Conservation (phyloP, 2,888 invertebrate genomes). For the Piscicola geometra region DNA sequence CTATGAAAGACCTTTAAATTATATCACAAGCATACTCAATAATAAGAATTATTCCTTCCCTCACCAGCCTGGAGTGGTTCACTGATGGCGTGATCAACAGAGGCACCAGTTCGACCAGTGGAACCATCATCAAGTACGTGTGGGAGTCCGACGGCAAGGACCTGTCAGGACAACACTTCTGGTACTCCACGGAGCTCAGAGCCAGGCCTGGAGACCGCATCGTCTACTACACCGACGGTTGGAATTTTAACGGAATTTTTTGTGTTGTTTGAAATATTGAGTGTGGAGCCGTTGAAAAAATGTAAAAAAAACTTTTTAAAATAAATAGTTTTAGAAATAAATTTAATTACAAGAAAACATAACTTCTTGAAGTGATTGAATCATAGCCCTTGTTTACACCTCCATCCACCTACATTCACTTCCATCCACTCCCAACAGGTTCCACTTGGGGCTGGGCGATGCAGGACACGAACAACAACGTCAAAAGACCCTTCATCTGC, state of each 20-base stretch:
- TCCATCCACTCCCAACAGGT: conserved; percentile 18
- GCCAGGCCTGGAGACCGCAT: conserved; percentile 56
- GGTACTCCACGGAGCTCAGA: conserved; percentile 47
- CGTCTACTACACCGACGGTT: conserved; percentile 46
- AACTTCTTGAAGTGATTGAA: no score
- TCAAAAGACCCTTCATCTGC: conserved; percentile 47
- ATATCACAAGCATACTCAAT: neutral
- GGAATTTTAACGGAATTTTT: no score
- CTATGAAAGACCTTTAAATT: neutral
- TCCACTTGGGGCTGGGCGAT: conserved; percentile 38
- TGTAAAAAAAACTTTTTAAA: no score
- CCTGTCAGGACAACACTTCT: conserved; percentile 46
- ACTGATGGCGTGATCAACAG: conserved; percentile 63
- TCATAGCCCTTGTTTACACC: no score
- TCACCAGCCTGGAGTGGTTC: conserved; percentile 78
- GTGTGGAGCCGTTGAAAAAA: neutral
- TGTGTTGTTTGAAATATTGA: neutral
- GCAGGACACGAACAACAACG: neutral
- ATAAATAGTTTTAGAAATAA: no score
- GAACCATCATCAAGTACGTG: conserved; percentile 33
- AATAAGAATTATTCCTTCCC: no score
- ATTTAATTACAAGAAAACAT: no score
- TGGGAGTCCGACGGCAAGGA: conserved; percentile 70
- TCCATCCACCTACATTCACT: no score
- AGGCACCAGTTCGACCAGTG: conserved; percentile 12